A percentile compares a stretch with the other conserved stretches of the same genome.
phyloP scores from a whole-genome alignment of 1,140 invertebrate genomes.

The Diabrotica virgifera region DNA sequence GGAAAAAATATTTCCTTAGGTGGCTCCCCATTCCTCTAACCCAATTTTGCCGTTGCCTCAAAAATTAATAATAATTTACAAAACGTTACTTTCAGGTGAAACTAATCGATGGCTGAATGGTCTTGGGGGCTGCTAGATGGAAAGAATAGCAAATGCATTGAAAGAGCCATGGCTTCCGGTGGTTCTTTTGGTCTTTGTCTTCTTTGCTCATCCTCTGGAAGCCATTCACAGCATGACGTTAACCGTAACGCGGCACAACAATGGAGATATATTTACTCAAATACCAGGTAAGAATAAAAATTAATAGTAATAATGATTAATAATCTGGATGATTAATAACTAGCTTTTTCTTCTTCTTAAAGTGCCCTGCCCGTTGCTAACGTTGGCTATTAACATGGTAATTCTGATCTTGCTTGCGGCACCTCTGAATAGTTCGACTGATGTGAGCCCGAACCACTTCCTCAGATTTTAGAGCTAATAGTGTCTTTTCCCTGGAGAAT shows the following conservation, averaged over 20 bases:
- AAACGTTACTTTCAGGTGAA: constrained; percentile 21
- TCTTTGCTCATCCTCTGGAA: constrained; percentile 1
- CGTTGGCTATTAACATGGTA: no score
- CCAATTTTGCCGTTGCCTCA: not conserved
- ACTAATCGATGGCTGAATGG: constrained; percentile 19
- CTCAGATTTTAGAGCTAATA: no score
- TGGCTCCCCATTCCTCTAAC: no score
- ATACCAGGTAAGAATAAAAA: not conserved
- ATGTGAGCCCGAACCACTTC: no score
- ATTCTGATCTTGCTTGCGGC: no score
- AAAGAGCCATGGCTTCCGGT: constrained; percentile 26
- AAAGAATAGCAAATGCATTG: constrained; percentile 16
- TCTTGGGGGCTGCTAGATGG: constrained; percentile 23
- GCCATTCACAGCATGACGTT: constrained; percentile 4
- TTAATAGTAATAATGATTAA: no score
- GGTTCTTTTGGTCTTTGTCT: constrained; percentile 20
- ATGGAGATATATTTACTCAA: constrained; percentile 28
- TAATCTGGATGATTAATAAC: no score
- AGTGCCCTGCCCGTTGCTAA: no score
- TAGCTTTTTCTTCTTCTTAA: no score
- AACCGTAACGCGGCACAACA: constrained; percentile 29
- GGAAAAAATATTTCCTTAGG: no score
- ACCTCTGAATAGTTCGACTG: no score
- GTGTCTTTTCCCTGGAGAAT: no score
- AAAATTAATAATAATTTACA: not conserved